phyloP scores from a whole-genome alignment of 2,113 vertebrate genomes.

The Poeciliopsis retropinna region DNA sequence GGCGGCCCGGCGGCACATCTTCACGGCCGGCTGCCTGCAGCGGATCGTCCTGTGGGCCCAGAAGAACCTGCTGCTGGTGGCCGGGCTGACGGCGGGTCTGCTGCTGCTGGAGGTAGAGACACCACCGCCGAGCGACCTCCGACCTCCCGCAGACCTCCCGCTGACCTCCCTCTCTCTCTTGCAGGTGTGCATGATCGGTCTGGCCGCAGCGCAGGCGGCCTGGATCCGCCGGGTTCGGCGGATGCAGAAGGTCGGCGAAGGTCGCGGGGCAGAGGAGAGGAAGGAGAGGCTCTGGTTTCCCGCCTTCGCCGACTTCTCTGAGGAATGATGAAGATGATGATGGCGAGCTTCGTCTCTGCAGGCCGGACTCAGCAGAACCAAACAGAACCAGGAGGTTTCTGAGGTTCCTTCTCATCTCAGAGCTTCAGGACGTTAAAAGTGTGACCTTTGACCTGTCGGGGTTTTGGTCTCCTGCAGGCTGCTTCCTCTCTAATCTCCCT shows the following conservation, averaged over 20 bases:
- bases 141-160: background rate
- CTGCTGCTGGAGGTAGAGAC: conserved; percentile 68
- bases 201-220: conserved; percentile 63
- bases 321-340: conserved; percentile 9
- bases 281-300: conserved; percentile 66
- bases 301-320: conserved; percentile 46
- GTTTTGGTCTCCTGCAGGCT: background rate
- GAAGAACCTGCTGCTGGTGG: conserved; percentile 63
- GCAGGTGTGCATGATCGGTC: conserved; percentile 59
- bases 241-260: background rate
- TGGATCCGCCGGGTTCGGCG: conserved; percentile 47
- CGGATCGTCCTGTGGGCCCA: conserved; percentile 62
- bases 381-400: no score
- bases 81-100: conserved; percentile 45
- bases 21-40: conserved; percentile 62
- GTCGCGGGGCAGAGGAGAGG: background rate
- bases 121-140: fast-evolving
- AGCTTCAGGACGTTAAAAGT: no score
- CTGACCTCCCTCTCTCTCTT: conserved; percentile 2
- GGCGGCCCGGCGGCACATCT: conserved; percentile 22
- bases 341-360: no score
- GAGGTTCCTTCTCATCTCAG: no score
- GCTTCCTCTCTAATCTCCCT: conserved; percentile 16
- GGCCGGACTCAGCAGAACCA: no score
- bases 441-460: background rate